Conservation (phyloP, 2,888 invertebrate species). For the Pedicia rivosa region DNA sequence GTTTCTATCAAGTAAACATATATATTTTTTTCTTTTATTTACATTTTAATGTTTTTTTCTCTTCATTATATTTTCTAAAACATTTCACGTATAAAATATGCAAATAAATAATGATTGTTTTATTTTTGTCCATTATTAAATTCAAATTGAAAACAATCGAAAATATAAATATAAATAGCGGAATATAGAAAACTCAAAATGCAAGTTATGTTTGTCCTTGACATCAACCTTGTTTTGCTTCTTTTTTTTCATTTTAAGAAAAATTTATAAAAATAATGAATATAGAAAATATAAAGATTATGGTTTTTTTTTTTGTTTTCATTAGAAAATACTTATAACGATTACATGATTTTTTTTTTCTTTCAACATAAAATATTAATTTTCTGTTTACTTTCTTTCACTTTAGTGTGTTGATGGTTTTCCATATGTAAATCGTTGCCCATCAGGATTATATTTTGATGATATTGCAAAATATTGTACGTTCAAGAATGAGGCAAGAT, state of each 20-base stretch:
- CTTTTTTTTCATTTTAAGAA: conserved; percentile 6
- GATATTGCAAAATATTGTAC: conserved; percentile 82
- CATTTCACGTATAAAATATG: background rate
- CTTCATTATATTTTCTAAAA: background rate
- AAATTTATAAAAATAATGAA: too few species aligned
- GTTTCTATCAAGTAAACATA: conserved; percentile 68
- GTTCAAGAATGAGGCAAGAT: conserved; percentile 75
- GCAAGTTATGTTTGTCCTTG: too few species aligned
- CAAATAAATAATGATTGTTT: background rate
- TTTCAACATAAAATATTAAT: background rate
- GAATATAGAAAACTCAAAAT: too few species aligned
- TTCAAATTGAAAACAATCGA: background rate
- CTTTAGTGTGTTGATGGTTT: conserved; percentile 77
- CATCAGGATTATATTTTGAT: conserved; percentile 79
- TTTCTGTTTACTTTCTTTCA: conserved; percentile 18
- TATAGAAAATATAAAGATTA: too few species aligned
- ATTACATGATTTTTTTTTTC: background rate
- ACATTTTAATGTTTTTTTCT: too few species aligned
- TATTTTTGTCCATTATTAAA: background rate
- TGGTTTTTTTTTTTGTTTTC: too few species aligned
- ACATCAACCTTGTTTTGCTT: background rate
- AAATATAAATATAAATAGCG: too few species aligned
- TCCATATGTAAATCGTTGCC: conserved; percentile 77
- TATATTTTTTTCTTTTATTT: too few species aligned
- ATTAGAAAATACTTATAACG: background rate